Conservation (phyloP, 1,140 invertebrate species). For the Apocrypta bakeri region DNA sequence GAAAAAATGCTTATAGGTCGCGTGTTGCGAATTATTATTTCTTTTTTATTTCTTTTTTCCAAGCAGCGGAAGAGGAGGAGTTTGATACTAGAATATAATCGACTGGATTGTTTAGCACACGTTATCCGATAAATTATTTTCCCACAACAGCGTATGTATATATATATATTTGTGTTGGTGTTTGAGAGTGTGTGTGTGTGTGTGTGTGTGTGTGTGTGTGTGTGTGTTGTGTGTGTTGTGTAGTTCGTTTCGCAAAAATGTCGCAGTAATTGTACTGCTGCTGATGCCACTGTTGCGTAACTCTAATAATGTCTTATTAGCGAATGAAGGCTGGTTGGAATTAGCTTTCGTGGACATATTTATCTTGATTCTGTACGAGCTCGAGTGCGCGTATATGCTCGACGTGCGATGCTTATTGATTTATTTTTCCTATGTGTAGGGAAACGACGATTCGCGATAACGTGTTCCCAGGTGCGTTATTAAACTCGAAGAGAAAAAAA, state of each 20-base stretch:
- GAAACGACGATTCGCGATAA: not conserved
- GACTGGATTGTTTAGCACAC: not conserved
- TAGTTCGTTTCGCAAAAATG: conserved; percentile 27
- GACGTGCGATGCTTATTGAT: conserved; percentile 2
- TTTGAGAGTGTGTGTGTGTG: no score
- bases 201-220: no score
- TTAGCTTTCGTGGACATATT: conserved; percentile 36
- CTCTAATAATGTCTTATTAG: conserved; percentile 46
- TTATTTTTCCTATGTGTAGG: not conserved
- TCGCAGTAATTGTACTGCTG: not conserved
- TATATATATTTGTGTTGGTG: no score
- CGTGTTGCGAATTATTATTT: no score
- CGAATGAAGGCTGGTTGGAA: conserved; percentile 31
- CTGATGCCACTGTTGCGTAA: conserved; percentile 14
- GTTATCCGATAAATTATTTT: not conserved
- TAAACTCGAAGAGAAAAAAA: not conserved
- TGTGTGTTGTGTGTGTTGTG: no score
- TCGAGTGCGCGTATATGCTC: not conserved
- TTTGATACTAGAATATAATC: not conserved
- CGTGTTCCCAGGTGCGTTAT: no score
- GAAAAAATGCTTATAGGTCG: not conserved
- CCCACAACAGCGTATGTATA: not conserved
- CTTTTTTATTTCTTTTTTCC: no score
- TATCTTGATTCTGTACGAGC: conserved; percentile 1
- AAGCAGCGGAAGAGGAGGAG: not conserved